These are phyloP conservation scores for Notarius lentiginosus DNA, from an alignment of 2,113 vertebrate genomes.

Conservation along the genomic window DNA sequence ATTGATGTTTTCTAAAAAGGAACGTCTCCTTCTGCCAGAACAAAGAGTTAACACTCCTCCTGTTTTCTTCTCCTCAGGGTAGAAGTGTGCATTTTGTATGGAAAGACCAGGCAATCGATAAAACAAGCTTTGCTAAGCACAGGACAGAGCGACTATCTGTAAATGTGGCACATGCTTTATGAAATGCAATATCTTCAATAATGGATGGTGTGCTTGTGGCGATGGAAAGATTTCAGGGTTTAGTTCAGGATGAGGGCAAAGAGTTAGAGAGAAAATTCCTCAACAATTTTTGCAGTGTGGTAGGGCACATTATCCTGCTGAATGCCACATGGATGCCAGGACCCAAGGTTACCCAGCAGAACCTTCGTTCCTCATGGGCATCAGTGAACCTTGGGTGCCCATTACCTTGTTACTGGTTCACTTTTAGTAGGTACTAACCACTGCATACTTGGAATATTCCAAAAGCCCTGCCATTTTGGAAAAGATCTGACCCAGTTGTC, in stretches of 20 bases:
- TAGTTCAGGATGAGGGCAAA: background rate
- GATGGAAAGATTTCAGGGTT: constrained; percentile 24
- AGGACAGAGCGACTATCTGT: constrained; percentile 27
- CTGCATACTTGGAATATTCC: too few relatives aligned
- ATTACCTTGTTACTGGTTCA: too few relatives aligned
- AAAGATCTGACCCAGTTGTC: too few relatives aligned
- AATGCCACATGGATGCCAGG: too few relatives aligned
- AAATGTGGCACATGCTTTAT: constrained; percentile 45
- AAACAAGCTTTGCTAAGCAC: constrained; percentile 44
- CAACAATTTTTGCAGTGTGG: too few relatives aligned
- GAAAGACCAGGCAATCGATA: constrained; percentile 55
- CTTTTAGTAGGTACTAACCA: too few relatives aligned
- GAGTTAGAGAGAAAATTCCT: too few relatives aligned
- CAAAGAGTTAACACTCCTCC: constrained; percentile 44
- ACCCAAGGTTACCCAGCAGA: too few relatives aligned
- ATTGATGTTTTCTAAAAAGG: constrained; percentile 17
- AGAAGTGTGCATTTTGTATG: constrained; percentile 60
- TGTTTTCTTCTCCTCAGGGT: constrained; percentile 54
- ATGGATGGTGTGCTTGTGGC: constrained; percentile 42
- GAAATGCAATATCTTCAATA: constrained; percentile 48
- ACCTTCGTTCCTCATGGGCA: too few relatives aligned
- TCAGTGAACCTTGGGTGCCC: too few relatives aligned
- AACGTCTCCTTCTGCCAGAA: constrained; percentile 2
- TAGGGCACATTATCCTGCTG: too few relatives aligned
- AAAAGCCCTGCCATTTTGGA: too few relatives aligned